phyloP scores from a whole-genome alignment of 1,140 invertebrate species.

The Steinernema feltiae region DNA sequence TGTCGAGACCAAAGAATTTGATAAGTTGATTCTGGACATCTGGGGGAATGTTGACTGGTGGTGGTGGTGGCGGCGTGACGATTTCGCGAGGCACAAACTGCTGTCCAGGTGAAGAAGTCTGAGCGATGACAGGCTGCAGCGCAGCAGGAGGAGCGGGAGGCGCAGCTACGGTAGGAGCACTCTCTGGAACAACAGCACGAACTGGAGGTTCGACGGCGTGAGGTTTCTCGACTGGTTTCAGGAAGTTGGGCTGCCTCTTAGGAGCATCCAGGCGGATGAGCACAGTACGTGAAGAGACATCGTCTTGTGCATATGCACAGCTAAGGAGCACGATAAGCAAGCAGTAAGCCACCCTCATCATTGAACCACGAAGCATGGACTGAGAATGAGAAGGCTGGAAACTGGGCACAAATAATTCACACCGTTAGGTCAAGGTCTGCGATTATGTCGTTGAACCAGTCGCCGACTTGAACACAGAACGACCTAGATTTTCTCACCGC shows the following conservation, averaged over 20 bases:
- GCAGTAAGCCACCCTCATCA: not conserved
- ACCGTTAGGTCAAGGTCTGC: constrained; percentile 14
- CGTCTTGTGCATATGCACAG: not conserved
- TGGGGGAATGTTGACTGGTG: constrained; percentile 54
- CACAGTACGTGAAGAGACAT: not conserved
- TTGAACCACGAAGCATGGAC: not conserved
- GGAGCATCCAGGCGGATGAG: not conserved
- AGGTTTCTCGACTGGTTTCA: not conserved
- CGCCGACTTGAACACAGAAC: constrained; percentile 12
- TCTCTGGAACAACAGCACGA: not conserved
- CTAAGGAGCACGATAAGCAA: not conserved
- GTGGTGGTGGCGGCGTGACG: constrained; percentile 38
- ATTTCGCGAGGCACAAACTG: constrained; percentile 22
- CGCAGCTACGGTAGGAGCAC: constrained; percentile 16
- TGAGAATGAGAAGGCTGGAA: constrained; percentile 6
- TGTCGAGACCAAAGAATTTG: constrained; percentile 57
- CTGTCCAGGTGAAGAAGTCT: not conserved
- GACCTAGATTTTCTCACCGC: constrained; percentile 5
- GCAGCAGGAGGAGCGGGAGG: constrained; percentile 48
- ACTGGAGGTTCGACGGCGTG: constrained; percentile 22
- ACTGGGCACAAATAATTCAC: constrained; percentile 15
- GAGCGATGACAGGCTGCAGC: constrained; percentile 23
- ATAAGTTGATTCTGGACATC: constrained; percentile 58
- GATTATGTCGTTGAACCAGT: constrained; percentile 15
- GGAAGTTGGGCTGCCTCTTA: not conserved